These are phyloP conservation scores for Heterocephalus glaber DNA, from an alignment of 2,113 vertebrate species.

Conservation along the genomic window DNA sequence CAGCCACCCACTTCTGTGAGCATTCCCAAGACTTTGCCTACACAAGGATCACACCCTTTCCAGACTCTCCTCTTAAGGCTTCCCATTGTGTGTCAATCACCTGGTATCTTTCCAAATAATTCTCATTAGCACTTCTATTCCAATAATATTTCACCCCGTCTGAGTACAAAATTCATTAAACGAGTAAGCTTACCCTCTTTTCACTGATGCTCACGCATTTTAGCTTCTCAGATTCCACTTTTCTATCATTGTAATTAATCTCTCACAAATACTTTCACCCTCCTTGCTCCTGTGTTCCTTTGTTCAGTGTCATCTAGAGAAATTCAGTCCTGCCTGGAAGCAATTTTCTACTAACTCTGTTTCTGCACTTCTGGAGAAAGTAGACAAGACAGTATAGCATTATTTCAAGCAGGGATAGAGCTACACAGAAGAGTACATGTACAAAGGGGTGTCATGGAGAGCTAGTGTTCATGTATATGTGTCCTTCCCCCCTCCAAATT, in stretches of 20 bases:
- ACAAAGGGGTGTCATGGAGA: background rate
- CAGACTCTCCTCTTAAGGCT: background rate
- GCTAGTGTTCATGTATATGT: background rate
- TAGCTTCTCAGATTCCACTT: background rate
- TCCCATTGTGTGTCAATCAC: background rate
- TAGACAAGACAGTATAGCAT: background rate
- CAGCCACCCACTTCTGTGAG: background rate
- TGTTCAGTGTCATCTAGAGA: background rate
- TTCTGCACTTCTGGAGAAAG: background rate
- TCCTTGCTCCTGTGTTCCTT: background rate
- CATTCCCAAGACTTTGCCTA: background rate
- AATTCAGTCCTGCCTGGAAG: background rate
- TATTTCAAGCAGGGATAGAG: background rate
- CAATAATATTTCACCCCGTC: background rate
- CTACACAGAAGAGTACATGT: background rate
- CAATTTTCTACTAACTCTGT: background rate
- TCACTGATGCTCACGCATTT: background rate
- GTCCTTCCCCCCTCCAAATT: background rate
- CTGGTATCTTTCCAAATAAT: background rate
- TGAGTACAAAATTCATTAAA: background rate
- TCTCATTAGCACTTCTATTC: background rate
- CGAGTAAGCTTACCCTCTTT: background rate
- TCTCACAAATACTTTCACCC: background rate
- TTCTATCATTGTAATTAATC: background rate
- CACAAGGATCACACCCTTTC: background rate